phyloP scores from a whole-genome alignment of 2,797 vertebrate genomes.

The Acipenser ruthenus region DNA sequence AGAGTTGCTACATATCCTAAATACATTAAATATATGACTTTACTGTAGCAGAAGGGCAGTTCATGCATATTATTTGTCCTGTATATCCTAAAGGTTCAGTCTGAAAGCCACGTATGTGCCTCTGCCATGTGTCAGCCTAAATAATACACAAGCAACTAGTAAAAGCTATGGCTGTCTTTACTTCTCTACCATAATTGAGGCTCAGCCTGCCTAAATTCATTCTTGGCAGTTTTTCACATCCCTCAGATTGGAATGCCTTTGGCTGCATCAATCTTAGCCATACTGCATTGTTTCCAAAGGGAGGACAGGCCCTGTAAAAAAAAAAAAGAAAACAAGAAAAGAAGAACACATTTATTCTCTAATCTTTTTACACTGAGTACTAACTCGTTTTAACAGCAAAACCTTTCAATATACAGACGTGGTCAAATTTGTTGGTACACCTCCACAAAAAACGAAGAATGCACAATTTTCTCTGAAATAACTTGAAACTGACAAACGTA shows the following conservation, averaged over 20 bases:
- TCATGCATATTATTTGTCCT: too few species aligned
- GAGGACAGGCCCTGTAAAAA: constrained; percentile 5
- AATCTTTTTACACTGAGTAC: constrained; percentile 28
- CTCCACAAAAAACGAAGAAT: too few species aligned
- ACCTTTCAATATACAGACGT: too few species aligned
- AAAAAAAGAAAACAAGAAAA: constrained; percentile 12
- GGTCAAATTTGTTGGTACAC: too few species aligned
- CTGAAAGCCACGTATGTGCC: constrained; percentile 14
- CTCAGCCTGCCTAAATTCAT: constrained; percentile 23
- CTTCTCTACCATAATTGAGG: constrained; percentile 27
- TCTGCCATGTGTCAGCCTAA: constrained; percentile 4
- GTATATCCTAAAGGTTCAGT: too few species aligned
- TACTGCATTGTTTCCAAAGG: constrained; percentile 24
- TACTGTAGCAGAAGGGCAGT: too few species aligned
- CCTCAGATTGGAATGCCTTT: constrained; percentile 33
- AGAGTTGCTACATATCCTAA: too few species aligned
- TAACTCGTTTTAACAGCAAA: too few species aligned
- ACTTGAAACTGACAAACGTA: too few species aligned
- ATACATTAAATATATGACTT: too few species aligned
- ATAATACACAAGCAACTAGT: neutral
- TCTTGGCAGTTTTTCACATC: constrained; percentile 22
- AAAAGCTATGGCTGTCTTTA: constrained; percentile 11
- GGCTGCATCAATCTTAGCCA: constrained; percentile 27
- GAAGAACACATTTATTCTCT: constrained; percentile 27
- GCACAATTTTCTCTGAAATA: too few species aligned